Percentiles rank a stretch among this genome's conserved stretches.
Evolutionary conservation across 2,797 vertebrate species (phyloP).

Genomic region (Halcyon smyrnensis): DNA sequence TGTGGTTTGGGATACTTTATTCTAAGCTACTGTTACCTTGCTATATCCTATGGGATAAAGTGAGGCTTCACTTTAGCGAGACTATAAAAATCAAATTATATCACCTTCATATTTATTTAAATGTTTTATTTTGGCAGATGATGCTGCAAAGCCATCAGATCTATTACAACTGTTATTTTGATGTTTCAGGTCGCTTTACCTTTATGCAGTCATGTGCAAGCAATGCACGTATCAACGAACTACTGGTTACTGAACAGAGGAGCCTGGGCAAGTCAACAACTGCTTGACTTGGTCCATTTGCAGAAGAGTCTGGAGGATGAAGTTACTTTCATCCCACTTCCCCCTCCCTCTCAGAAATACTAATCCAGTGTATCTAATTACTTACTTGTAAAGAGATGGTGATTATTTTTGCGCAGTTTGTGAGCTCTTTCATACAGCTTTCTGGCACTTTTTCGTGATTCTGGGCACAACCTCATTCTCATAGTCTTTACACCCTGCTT

Average conservation of each 20-base stretch:
- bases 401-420: constrained; percentile 98
- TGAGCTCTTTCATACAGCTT: constrained; percentile 97
- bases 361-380: not conserved
- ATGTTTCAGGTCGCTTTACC: not conserved
- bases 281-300: not conserved
- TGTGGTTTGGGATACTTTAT: accelerated
- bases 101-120: not conserved
- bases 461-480: constrained; percentile 94
- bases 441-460: constrained; percentile 96
- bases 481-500: constrained; percentile 99
- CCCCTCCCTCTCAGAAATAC: not conserved
- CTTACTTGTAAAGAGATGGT: constrained; percentile 99
- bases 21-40: no score
- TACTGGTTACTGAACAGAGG: not conserved
- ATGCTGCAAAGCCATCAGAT: not conserved
- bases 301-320: not conserved
- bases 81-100: not conserved
- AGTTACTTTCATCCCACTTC: not conserved
- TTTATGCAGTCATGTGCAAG: not conserved
- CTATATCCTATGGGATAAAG: no score
- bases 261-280: not conserved
- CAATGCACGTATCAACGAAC: not conserved
- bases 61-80: not conserved
- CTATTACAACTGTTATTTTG: not conserved
- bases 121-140: not conserved